Conservation (phyloP, 2,113 vertebrate species). For the Egretta garzetta region DNA sequence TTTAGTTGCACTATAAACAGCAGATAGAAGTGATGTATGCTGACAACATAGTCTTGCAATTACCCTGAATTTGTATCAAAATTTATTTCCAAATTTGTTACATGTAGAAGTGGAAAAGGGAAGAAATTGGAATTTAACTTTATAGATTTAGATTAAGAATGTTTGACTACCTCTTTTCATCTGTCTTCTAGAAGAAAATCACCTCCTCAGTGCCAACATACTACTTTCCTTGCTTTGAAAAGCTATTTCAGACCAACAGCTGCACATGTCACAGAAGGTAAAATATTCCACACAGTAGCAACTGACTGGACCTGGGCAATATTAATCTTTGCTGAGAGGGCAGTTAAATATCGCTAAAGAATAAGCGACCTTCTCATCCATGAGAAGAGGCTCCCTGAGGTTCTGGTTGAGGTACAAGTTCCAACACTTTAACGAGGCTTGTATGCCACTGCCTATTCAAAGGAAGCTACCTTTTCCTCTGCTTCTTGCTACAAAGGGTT, state of each 20-base stretch:
- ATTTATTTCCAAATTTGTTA: conserved; percentile 3
- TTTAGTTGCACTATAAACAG: not conserved
- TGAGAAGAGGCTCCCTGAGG: not conserved
- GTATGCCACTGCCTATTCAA: not conserved
- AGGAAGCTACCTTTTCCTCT: not conserved
- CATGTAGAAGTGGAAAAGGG: not conserved
- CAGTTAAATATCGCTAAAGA: conserved; percentile 41
- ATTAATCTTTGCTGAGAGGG: not conserved
- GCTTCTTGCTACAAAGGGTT: not conserved
- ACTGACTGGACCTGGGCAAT: not conserved
- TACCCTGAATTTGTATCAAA: not conserved
- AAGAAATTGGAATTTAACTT: not conserved
- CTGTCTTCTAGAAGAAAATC: not conserved
- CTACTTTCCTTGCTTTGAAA: not conserved
- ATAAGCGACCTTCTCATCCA: not conserved
- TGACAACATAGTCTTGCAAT: not conserved
- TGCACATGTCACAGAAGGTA: not conserved
- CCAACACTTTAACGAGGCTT: not conserved
- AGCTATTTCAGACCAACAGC: not conserved
- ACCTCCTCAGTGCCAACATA: not conserved
- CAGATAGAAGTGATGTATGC: not conserved
- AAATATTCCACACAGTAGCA: not conserved
- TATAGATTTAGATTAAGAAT: not conserved
- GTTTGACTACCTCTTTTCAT: not conserved
- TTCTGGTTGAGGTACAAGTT: conserved; percentile 9